Evolutionary conservation across 1,140 invertebrate genomes (phyloP), one percentile per base, ranked within the genome.

Genomic region (Geopemphigus sp.): DNA sequence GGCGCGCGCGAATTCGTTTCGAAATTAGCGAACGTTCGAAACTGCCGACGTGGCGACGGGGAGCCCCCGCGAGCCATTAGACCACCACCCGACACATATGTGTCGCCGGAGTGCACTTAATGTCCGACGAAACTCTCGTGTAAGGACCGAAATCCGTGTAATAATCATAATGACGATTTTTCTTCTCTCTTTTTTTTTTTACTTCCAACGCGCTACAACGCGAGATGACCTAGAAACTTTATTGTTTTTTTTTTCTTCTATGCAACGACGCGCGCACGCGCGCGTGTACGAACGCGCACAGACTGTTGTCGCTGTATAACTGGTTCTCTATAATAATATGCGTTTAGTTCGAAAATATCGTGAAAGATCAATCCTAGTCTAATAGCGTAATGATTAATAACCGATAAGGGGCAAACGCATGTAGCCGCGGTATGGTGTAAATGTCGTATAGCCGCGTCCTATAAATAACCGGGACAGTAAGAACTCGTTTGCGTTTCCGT

Each of bases 31-130:
- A 78, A 17, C 22, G 73, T 19, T 59, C n/a, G 26, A 59, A 39
- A 78, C 19, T 50, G n/a, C 50, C 45, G 39, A 78, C 74, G 39
- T 63, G 74, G 74, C 61, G 63, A 61, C 24, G 74, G 74, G 57
- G 74, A 63, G 63, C 57, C 39, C 57, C 57, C 57, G 57, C 57
- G 57, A 78, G 39, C 26, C 54, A 78, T 63, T 61, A 78, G 8
- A 76, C n/a, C n/a, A n/a, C n/a, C n/a, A n/a, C 47, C 29, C 14
- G 29, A 39, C 32, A 39, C 8, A 39, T 39, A 39, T 39, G 24
- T 26, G 24, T 61, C 73, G 32, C 61, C n/a, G 57, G 39, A 61
- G 57, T 61, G 39, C 57, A 78, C 74, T 63, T 76, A 76, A 76
- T 59, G 73, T 76, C 56, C 24, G 15, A 32, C 22, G 57, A 76